phyloP scores from a whole-genome alignment of 1,140 invertebrate species.

The Latrodectus geometricus region DNA sequence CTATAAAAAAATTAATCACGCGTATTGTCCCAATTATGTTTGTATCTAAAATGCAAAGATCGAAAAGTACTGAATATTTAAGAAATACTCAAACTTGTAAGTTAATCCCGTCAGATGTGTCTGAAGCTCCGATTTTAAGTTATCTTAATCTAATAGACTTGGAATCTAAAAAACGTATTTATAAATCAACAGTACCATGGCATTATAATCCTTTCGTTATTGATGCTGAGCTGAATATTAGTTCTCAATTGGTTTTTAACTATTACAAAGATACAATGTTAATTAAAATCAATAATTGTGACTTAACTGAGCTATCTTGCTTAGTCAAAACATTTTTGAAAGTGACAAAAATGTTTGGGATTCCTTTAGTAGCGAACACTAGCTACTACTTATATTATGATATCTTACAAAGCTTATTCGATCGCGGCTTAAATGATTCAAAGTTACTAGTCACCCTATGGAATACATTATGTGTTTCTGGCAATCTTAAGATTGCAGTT shows the following conservation, averaged over 20 bases:
- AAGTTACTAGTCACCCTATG: not conserved
- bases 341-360: not conserved
- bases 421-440: not conserved
- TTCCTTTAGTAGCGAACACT: not conserved
- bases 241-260: not conserved
- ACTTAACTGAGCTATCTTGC: not conserved
- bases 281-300: not conserved
- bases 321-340: not conserved
- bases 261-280: not conserved
- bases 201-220: not conserved
- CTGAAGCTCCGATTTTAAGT: not conserved
- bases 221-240: not conserved
- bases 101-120: not conserved
- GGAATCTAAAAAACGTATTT: not conserved
- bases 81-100: not conserved
- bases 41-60: not conserved
- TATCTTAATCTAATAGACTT: conserved; percentile 33
- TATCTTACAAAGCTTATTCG: not conserved
- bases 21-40: too few relatives aligned
- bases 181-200: not conserved
- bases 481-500: not conserved
- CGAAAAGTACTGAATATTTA: not conserved
- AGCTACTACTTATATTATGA: not conserved
- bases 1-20: too few relatives aligned
- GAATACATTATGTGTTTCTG: not conserved